Conservation (phyloP, 2,797 vertebrate species). For the Trachops cirrhosus region DNA sequence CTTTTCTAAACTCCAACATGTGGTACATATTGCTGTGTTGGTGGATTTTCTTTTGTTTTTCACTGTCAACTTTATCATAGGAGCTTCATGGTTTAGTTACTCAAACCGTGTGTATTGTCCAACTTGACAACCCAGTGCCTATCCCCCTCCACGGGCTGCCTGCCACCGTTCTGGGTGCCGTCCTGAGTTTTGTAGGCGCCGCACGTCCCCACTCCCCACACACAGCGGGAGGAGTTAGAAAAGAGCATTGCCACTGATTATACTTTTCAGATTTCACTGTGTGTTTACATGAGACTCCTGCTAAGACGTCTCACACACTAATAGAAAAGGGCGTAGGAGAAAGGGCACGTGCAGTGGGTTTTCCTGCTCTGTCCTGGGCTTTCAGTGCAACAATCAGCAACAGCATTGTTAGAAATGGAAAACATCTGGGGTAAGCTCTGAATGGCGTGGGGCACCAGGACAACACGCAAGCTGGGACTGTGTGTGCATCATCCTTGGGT, state of each 20-base stretch:
- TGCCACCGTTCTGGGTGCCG: neutral
- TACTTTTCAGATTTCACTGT: neutral
- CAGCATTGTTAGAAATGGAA: neutral
- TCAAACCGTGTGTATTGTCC: neutral
- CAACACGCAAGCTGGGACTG: neutral
- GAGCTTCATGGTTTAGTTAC: neutral
- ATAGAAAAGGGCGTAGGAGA: neutral
- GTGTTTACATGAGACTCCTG: neutral
- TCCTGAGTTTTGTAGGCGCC: neutral
- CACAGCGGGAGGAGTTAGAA: neutral
- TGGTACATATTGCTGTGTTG: neutral
- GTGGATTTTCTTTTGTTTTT: neutral
- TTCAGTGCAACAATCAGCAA: neutral
- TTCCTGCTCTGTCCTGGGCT: neutral
- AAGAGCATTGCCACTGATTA: neutral
- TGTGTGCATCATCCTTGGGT: neutral
- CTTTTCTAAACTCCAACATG: neutral
- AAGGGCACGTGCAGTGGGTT: neutral
- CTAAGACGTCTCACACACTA: neutral
- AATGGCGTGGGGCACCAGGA: neutral
- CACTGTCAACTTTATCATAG: neutral
- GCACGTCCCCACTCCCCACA: neutral
- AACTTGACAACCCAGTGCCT: neutral
- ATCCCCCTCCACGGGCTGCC: neutral
- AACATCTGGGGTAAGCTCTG: neutral